phyloP scores from a whole-genome alignment of 1,140 invertebrate species.

The Temnothorax longispinosus region DNA sequence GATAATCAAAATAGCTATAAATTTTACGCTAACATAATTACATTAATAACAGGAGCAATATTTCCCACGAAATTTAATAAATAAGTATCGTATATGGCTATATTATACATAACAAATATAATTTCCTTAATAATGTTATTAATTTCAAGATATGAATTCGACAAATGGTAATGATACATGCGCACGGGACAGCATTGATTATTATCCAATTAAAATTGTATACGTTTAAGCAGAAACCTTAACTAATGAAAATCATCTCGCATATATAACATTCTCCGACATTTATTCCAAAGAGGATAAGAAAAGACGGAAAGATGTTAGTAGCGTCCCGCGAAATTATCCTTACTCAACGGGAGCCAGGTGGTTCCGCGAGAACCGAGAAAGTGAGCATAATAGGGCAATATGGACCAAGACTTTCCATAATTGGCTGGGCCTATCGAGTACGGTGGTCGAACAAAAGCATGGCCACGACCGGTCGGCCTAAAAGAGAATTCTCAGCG shows the following conservation, averaged over 20 bases:
- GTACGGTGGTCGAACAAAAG: constrained; percentile 46
- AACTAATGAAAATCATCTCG: neutral
- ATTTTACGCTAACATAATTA: neutral
- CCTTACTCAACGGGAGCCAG: constrained; percentile 70
- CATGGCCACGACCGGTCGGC: constrained; percentile 43
- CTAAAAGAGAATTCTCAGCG: constrained; percentile 52
- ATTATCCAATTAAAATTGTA: neutral
- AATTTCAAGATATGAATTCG: neutral
- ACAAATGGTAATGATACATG: neutral
- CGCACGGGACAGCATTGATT: neutral
- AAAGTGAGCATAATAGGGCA: constrained; percentile 80
- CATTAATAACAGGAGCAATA: neutral
- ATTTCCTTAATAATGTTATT: neutral
- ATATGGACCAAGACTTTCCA: constrained; percentile 77
- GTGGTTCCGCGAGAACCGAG: constrained; percentile 54
- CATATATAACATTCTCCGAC: neutral
- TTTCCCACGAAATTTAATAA: neutral
- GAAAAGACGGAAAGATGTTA: neutral
- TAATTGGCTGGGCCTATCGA: constrained; percentile 80
- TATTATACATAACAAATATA: neutral
- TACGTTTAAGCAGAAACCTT: neutral
- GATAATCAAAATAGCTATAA: neutral
- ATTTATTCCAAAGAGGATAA: neutral
- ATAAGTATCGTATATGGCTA: neutral
- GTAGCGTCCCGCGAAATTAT: constrained; percentile 75